These are phyloP conservation scores for Pristionchus mayeri DNA, from an alignment of 2,888 invertebrate genomes.

Conservation along the genomic window DNA sequence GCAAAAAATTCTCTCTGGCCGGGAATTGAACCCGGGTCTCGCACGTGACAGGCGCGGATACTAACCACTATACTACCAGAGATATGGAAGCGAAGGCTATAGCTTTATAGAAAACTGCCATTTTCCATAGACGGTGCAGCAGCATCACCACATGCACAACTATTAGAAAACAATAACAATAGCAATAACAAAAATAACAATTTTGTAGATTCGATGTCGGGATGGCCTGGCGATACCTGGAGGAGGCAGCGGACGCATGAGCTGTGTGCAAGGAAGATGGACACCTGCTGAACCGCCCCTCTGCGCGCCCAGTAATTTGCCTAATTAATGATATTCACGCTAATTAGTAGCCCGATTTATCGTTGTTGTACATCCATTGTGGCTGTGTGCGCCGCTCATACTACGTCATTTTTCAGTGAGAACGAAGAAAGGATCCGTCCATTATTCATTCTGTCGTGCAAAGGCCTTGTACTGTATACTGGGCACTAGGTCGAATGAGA, in stretches of 20 bases:
- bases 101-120: neutral
- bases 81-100: neutral
- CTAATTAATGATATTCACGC: too few species aligned
- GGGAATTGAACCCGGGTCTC: constrained; percentile 80
- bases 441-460: too few species aligned
- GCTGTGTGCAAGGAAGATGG: constrained; percentile 95
- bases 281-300: constrained; percentile 86
- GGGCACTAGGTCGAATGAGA: too few species aligned
- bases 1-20: constrained; percentile 77
- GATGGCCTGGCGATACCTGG: constrained; percentile 43
- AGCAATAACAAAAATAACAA: neutral
- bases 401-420: too few species aligned
- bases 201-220: constrained; percentile 30
- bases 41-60: constrained; percentile 80
- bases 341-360: too few species aligned
- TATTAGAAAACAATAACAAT: too few species aligned
- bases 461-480: too few species aligned
- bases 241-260: constrained; percentile 47
- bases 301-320: constrained; percentile 87
- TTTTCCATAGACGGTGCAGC: neutral
- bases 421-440: too few species aligned
- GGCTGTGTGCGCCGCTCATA: too few species aligned
- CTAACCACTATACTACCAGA: constrained; percentile 80
- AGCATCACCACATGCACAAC: too few species aligned
- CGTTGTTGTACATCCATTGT: too few species aligned